Base-by-base conservation (phyloP, 1,140 invertebrate genomes). In the Teleopsis dalmanni region DNA sequence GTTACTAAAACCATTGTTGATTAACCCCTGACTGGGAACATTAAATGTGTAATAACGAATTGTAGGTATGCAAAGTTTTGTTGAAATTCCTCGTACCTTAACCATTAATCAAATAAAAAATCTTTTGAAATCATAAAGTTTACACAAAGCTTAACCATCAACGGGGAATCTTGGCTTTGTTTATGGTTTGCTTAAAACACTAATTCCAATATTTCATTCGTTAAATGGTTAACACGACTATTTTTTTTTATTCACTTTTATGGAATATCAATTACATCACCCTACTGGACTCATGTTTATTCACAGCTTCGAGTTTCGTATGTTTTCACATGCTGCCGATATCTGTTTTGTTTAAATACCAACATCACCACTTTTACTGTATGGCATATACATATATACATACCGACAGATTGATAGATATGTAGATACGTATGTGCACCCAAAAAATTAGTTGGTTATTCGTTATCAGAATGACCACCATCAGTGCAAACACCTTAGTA, bases 21-120 rank as follows among this genome's bases (percentile, higher is more conserved):
- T 67, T 67, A 66, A 67, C 64, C 64, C 64, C 64, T 66, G 59
- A 61, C 64, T 66, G 63, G 57, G 64, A 66, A 67, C 64, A 67
- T 67, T 67, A 67, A 67, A 67, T 67, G 64, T 67, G 64, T 67
- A 67, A 67, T 67, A 67, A 67, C 64, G 64, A 67, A 67, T 67
- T 67, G 64, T 67, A 67, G 42, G 34, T 33, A 46, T 41, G 45
- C 33, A 37, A 10, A 48, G 29, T 27, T 47, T 37, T 50, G 34
- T 50, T 50, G 48, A 50, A 50, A 50, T 50, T 50, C 48, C 42
- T 35, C 41, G 48, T 50, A 50, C 35, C 38, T 14, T 31, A 45
- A 50, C 34, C 48, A 50, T 50, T 44, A 50, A 50, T 50, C 48
- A 50, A n/a, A n/a, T 50, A 44, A 34, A 49, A 42, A 42, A 27